These are phyloP conservation scores for Morpho helenor DNA, from an alignment of 2,888 invertebrate species.

Conservation along the genomic window DNA sequence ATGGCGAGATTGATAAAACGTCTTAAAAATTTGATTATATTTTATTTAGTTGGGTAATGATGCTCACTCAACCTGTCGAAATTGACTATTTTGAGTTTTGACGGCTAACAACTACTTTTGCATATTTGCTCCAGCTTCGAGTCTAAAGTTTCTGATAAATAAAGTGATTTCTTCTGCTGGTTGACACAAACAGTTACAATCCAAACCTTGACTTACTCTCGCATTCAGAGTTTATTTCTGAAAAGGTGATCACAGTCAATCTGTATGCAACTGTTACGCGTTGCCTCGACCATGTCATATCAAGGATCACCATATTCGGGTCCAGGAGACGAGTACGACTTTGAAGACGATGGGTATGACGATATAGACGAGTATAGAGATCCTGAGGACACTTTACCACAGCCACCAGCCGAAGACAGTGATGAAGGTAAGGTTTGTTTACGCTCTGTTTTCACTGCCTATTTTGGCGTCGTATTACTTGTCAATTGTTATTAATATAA, in stretches of 20 bases:
- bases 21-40: neutral
- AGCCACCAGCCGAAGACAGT: slow-evolving; percentile 80
- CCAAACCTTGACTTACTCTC: slow-evolving; percentile 46
- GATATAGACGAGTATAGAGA: slow-evolving; percentile 84
- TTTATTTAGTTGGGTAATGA: slow-evolving; percentile 38
- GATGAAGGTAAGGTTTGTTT: slow-evolving; percentile 78
- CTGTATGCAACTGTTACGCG: slow-evolving; percentile 79
- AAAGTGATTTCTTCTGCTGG: slow-evolving; percentile 60
- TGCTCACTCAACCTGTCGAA: slow-evolving; percentile 57
- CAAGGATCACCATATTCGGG: slow-evolving; percentile 84
- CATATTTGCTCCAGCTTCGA: slow-evolving; percentile 47
- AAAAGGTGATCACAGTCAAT: slow-evolving; percentile 64
- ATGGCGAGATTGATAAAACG: neutral
- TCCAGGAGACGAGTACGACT: slow-evolving; percentile 85
- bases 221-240: slow-evolving; percentile 57
- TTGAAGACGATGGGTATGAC: slow-evolving; percentile 86
- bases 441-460: slow-evolving; percentile 44
- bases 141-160: slow-evolving; percentile 36
- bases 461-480: slow-evolving; percentile 49
- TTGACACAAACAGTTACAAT: slow-evolving; percentile 53
- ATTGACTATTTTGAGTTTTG: slow-evolving; percentile 75
- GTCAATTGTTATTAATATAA: slow-evolving; percentile 31
- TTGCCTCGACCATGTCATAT: slow-evolving; percentile 81
- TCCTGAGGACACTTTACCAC: slow-evolving; percentile 74
- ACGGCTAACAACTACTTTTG: slow-evolving; percentile 62